Evolutionary conservation across 2,888 invertebrate species (phyloP), one percentile per base, ranked within the genome.

Genomic region (Tipula helvola): DNA sequence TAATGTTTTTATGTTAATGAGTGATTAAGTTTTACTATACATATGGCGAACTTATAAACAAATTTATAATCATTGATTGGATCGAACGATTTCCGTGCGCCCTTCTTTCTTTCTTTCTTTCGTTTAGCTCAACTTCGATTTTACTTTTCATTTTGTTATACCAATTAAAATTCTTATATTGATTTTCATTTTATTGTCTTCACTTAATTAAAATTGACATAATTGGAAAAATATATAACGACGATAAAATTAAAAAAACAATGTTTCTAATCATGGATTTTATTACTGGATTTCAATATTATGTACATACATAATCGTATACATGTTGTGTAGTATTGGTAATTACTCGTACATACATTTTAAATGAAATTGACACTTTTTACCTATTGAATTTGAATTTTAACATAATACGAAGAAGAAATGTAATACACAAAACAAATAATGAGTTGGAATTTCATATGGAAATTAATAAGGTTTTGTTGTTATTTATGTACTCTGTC

Each of bases 171-270:
- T 71, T 71, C 71, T 71, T 71, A 28, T 71, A 71, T 71, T 71
- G 71, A 71, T 71, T 71, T 71, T 71, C 71, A 71, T 71, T 71
- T 71, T 71, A 71, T 71, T 71, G 71, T 71, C 71, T 71, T 71
- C 71, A 71, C 71, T 71, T 71, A 71, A 71, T 71, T 71, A 71
- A 71, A 71, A 71, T 71, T 71, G 71, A 71, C 71, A 71, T 10
- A 71, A 71, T 28, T 28, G 28, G 71, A 28, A 71, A 71, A 71
- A 71, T 12, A 12, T 28, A 28, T 71, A 71, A 71, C 18, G 71
- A 28, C 16, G 52, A 52, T 52, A 52, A 44, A 52, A 52, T 52
- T 52, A 18, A 39, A 39, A 39, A 39, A 39, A 39, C n/a, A 39
- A 39, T 71, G 71, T 71, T 52, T n/a, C n/a, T 71, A 71, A 71